Evolutionary conservation across 2,797 vertebrate species (phyloP).

Genomic region (Astyanax mexicanus): DNA sequence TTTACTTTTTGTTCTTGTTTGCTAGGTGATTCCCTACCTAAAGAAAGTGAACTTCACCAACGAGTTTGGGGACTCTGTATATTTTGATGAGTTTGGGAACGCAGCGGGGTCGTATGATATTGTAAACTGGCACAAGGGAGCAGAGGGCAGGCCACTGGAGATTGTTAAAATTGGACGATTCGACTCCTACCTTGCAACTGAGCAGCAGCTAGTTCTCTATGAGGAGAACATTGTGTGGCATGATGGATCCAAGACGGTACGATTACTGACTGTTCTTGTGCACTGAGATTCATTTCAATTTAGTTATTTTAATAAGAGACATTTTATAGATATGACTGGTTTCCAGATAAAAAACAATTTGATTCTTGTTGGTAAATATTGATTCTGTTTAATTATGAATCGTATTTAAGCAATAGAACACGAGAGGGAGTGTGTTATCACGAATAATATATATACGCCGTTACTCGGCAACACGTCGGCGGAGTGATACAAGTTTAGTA

Average conservation of each 20-base stretch:
- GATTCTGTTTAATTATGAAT: no score
- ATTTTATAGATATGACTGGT: no score
- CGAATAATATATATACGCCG: no score
- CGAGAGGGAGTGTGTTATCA: no score
- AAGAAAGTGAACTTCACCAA: constrained; percentile 62
- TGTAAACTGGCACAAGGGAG: constrained; percentile 65
- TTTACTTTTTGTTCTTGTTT: neutral
- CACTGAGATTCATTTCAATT: no score
- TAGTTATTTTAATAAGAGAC: no score
- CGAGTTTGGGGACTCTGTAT: constrained; percentile 58
- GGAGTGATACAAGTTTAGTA: no score
- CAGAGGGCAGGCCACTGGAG: constrained; percentile 30
- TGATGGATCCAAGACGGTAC: constrained; percentile 50
- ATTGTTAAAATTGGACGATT: constrained; percentile 64
- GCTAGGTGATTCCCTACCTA: constrained; percentile 63
- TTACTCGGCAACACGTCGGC: no score
- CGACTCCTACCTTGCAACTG: constrained; percentile 57
- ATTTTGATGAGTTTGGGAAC: constrained; percentile 65
- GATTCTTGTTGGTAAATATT: no score
- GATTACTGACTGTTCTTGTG: no score
- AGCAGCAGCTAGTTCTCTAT: constrained; percentile 55
- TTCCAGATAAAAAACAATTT: no score
- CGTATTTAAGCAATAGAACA: no score
- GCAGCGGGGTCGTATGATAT: constrained; percentile 64
- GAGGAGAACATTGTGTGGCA: constrained; percentile 63